phyloP scores from a whole-genome alignment of 37 sponge, comb jelly and placozoan genomes.

The Axinella damicornis region DNA sequence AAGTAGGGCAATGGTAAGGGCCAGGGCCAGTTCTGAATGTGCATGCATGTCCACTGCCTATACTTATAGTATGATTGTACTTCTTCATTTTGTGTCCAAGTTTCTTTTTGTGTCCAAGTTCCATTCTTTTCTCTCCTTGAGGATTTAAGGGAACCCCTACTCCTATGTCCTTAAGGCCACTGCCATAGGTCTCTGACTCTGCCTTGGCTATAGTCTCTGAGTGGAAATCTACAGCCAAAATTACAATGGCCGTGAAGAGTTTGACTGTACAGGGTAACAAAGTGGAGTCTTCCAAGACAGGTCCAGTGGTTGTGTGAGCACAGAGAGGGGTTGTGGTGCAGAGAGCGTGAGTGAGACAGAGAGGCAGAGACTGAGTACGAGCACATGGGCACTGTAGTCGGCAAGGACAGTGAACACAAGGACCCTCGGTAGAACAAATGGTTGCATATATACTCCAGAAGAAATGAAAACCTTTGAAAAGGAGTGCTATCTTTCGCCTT shows the following conservation, averaged over 20 bases:
- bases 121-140: too few species aligned
- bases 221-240: constrained; percentile 95
- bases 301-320: background rate
- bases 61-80: too few species aligned
- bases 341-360: background rate
- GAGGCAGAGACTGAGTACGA: background rate
- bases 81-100: too few species aligned
- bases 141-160: too few species aligned
- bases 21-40: too few species aligned
- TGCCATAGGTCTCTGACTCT: constrained; percentile 91
- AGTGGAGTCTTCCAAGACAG: constrained; percentile 45
- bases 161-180: constrained; percentile 95
- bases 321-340: background rate
- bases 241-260: constrained; percentile 87
- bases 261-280: constrained; percentile 69
- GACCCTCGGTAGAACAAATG: constrained; percentile 54
- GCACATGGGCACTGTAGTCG: constrained; percentile 20
- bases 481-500: too few species aligned
- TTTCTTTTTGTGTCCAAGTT: too few species aligned
- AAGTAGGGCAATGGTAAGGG: too few species aligned
- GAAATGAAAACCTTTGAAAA: constrained; percentile 15
- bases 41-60: too few species aligned
- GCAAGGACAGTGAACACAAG: constrained; percentile 78
- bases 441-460: constrained; percentile 46
- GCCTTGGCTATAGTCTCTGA: constrained; percentile 86